Evolutionary conservation across 2,797 vertebrate species (phyloP).

Genomic region (Melanogrammus aeglefinus): DNA sequence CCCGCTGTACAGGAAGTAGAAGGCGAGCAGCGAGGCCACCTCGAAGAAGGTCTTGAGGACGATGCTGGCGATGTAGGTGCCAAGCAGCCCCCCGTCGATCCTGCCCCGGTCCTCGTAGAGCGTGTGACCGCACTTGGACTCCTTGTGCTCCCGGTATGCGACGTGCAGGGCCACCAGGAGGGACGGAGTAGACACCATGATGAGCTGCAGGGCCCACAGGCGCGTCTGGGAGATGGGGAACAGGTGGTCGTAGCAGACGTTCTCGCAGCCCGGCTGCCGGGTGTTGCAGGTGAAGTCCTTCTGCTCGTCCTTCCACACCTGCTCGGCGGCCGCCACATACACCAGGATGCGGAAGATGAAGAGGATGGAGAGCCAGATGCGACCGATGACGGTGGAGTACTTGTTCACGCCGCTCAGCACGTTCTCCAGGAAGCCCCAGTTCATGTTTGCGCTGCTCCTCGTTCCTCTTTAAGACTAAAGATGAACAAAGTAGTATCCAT

Average conservation of each 20-base stretch:
- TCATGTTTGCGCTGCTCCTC: constrained; percentile 71
- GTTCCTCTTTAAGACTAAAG: not conserved
- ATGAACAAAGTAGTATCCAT: not conserved
- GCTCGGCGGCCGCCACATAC: constrained; percentile 80
- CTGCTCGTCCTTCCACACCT: constrained; percentile 86
- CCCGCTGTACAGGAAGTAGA: constrained; percentile 82
- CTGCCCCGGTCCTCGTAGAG: constrained; percentile 72
- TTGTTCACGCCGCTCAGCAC: constrained; percentile 86
- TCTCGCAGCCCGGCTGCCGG: constrained; percentile 85
- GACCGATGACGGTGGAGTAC: constrained; percentile 83
- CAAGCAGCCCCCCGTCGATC: constrained; percentile 81
- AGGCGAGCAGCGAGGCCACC: constrained; percentile 78
- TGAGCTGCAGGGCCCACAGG: constrained; percentile 88
- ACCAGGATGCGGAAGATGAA: constrained; percentile 85
- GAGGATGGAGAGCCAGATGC: constrained; percentile 83
- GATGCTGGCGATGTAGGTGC: constrained; percentile 82
- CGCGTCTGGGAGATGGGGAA: constrained; percentile 86
- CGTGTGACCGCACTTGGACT: constrained; percentile 68
- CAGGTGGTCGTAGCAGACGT: constrained; percentile 85
- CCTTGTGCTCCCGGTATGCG: constrained; percentile 79
- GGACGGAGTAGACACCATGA: constrained; percentile 85
- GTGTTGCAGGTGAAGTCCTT: constrained; percentile 85
- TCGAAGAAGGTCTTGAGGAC: constrained; percentile 81
- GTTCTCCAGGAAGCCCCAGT: constrained; percentile 81
- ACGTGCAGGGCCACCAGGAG: constrained; percentile 85